These are phyloP conservation scores for Diorhabda sublineata DNA, from an alignment of 1,140 invertebrate genomes.

Conservation along the genomic window DNA sequence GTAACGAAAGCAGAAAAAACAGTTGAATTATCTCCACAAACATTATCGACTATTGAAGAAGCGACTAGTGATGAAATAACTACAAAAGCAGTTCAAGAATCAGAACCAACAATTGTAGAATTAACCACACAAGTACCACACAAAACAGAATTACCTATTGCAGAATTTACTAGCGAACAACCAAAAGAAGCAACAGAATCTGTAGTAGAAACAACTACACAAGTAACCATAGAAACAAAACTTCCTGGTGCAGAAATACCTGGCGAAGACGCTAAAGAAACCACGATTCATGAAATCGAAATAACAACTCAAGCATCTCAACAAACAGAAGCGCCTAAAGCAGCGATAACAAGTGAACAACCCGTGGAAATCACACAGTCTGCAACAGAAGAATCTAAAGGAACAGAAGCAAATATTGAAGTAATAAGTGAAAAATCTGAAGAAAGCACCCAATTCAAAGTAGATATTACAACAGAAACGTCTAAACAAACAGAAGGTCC, in stretches of 20 bases:
- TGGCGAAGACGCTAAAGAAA: not conserved
- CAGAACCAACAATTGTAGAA: slow-evolving; percentile 9
- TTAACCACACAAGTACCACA: no score
- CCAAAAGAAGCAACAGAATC: slow-evolving; percentile 3
- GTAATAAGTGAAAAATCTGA: not conserved
- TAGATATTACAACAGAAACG: not conserved
- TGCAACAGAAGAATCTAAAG: not conserved
- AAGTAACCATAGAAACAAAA: no score
- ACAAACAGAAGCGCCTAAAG: slow-evolving; percentile 12
- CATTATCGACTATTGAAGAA: slow-evolving; percentile 13
- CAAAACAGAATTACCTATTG: not conserved
- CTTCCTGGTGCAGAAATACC: not conserved
- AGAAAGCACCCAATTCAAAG: not conserved
- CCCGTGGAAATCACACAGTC: not conserved
- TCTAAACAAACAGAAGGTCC: not conserved
- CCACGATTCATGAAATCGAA: not conserved
- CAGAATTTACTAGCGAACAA: not conserved
- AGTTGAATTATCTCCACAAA: slow-evolving; percentile 8
- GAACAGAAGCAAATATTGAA: slow-evolving; percentile 5
- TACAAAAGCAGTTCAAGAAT: slow-evolving; percentile 3
- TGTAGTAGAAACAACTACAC: slow-evolving; percentile 3
- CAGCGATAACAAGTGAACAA: not conserved
- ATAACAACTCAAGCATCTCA: slow-evolving; percentile 17
- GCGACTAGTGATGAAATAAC: slow-evolving; percentile 10
- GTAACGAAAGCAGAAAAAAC: slow-evolving; percentile 4